phyloP scores from a whole-genome alignment of 2,113 vertebrate species.

The Casuarius casuarius region DNA sequence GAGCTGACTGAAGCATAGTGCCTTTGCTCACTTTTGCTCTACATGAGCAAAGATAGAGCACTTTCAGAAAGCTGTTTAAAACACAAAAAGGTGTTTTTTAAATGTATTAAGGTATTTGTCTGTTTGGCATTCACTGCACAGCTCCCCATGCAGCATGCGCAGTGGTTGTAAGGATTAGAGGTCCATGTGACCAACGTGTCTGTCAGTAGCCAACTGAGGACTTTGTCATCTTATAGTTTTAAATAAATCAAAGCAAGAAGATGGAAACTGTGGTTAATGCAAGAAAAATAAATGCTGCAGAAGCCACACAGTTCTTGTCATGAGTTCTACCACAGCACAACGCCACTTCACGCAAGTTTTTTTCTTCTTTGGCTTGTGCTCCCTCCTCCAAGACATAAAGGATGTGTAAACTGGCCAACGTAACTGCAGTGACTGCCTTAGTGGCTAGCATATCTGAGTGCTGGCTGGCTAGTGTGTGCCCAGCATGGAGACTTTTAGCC shows the following conservation, averaged over 20 bases:
- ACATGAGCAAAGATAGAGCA: rapidly evolving
- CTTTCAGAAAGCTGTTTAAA: not conserved
- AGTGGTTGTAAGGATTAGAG: not conserved
- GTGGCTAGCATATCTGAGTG: rapidly evolving
- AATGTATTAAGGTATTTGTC: not conserved
- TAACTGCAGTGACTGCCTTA: not conserved
- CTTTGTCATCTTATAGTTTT: not conserved
- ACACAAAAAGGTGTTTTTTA: not conserved
- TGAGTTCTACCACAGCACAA: not conserved
- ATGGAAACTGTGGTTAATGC: not conserved
- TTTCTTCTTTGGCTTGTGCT: not conserved
- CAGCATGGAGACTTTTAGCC: not conserved
- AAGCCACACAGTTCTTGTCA: not conserved
- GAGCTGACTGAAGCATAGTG: not conserved
- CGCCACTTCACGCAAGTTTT: not conserved
- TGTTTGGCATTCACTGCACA: not conserved
- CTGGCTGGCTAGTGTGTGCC: not conserved
- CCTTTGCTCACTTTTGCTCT: not conserved
- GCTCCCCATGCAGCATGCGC: not conserved
- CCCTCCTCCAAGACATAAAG: not conserved
- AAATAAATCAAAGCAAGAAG: not conserved
- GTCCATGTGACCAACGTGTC: rapidly evolving
- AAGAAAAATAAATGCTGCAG: not conserved
- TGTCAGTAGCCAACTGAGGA: not conserved
- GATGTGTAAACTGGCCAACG: not conserved